Conservation (phyloP, 2,888 invertebrate species). For the Nephrotoma appendiculata region DNA sequence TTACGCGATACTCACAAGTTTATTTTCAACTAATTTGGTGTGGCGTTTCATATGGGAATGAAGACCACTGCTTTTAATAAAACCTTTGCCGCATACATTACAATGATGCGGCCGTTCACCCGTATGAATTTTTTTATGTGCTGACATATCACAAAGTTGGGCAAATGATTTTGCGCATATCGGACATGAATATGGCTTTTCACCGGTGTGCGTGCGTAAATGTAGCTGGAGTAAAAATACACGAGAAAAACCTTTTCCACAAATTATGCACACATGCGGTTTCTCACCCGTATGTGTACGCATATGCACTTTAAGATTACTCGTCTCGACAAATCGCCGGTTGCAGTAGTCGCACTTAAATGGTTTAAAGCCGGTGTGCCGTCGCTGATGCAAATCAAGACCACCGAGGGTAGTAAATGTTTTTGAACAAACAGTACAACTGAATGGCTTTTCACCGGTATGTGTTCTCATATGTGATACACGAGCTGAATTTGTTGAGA, state of each 20-base stretch:
- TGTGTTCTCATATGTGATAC: conserved; percentile 10
- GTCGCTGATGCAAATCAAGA: conserved; percentile 10
- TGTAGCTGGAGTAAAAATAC: conserved; percentile 22
- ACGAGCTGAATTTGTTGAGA: conserved; percentile 11
- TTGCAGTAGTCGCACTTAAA: conserved; percentile 20
- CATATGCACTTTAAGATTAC: conserved; percentile 25
- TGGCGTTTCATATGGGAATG: background rate
- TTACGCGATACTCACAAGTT: background rate
- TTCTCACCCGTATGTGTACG: conserved; percentile 25
- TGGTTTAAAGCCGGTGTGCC: conserved; percentile 17
- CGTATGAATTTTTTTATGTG: conserved; percentile 15
- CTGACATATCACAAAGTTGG: conserved; percentile 15
- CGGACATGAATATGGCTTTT: conserved; percentile 9
- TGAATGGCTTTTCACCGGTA: conserved; percentile 13
- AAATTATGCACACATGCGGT: conserved; percentile 24
- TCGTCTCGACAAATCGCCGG: conserved; percentile 23
- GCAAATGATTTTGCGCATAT: conserved; percentile 14
- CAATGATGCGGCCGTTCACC: conserved; percentile 16
- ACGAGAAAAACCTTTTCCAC: conserved; percentile 23
- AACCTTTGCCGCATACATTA: conserved; percentile 12
- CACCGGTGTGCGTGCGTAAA: conserved; percentile 9
- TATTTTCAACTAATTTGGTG: background rate
- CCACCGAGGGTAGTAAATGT: conserved; percentile 14
- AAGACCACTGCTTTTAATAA: conserved; percentile 9
- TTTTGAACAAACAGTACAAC: conserved; percentile 11